Evolutionary conservation across 2,888 invertebrate species (phyloP), one percentile per base, ranked within the genome.

Genomic region (Carabus problematicus): DNA sequence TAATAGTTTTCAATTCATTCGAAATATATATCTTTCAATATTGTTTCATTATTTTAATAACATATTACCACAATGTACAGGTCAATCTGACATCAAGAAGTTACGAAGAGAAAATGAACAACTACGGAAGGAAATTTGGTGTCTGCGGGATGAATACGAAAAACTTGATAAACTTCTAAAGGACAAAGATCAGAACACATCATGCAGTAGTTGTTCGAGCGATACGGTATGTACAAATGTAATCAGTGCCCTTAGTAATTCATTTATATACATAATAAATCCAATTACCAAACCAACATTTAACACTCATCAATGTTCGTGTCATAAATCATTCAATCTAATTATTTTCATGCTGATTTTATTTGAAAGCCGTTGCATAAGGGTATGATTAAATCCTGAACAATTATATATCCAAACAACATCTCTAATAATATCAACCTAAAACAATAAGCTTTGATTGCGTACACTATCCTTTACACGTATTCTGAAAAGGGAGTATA

Each of bases 51-150:
- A 9, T 67, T 16, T 8, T 55, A n/a, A 41, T 59, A 62, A 40
- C n/a, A 29, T 29, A 29, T 54, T 63, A 29, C 39, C 8, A 19
- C 69, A 60, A 74, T 70, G 80, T 82, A 16, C 83, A 94, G 94
- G 95, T 74, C 94, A 95, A 80, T 91, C 90, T 74, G 94, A 95
- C 79, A 93, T 95, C 76, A 94, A 94, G 82, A 94, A 95, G 79
- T 80, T 95, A 77, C 90, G 93, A 72, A 85, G 92, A 52, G 95
- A 95, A 79, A 95, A 95, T 84, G 94, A 95, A 74, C 92, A 93
- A 80, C 84, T 95, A 67, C 89, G 93, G 76, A 85, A 93, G 18
- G 95, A 95, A 82, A 93, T 95, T 78, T 94, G 93, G 85, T 91
- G 91, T 69, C 85, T 95, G 62, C 86, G 95, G 41, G 94, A 95